These are phyloP conservation scores for Polymixis lichenea DNA, from an alignment of 2,888 invertebrate genomes.

Conservation along the genomic window DNA sequence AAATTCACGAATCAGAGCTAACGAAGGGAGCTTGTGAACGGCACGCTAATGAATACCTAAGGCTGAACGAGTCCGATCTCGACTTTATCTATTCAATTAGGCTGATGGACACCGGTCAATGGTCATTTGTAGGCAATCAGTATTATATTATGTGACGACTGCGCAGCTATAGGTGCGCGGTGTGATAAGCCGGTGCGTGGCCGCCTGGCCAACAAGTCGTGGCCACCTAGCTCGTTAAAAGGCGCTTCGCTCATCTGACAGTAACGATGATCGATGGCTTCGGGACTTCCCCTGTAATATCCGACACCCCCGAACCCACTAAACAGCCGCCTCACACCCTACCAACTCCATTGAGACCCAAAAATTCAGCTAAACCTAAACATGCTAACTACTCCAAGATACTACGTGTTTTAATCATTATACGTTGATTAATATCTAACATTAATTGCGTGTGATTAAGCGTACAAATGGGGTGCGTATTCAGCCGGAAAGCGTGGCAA, in stretches of 20 bases:
- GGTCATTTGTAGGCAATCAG: constrained; percentile 55
- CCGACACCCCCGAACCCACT: constrained; percentile 74
- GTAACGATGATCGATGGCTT: constrained; percentile 86
- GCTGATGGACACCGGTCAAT: constrained; percentile 59
- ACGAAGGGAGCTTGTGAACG: constrained; percentile 47
- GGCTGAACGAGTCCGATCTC: constrained; percentile 47
- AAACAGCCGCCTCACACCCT: constrained; percentile 60
- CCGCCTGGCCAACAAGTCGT: constrained; percentile 67
- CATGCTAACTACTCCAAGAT: constrained; percentile 34
- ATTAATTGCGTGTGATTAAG: constrained; percentile 55
- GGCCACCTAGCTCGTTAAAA: constrained; percentile 82
- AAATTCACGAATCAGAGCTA: constrained; percentile 50
- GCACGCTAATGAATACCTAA: constrained; percentile 49
- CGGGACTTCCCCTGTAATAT: constrained; percentile 85
- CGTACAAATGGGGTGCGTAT: constrained; percentile 48
- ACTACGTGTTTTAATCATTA: constrained; percentile 40
- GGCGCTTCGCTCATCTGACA: constrained; percentile 83
- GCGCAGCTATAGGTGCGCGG: constrained; percentile 37
- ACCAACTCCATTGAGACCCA: constrained; percentile 54
- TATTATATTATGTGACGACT: constrained; percentile 52
- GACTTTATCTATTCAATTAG: constrained; percentile 64
- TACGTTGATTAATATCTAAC: constrained; percentile 54
- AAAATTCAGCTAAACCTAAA: constrained; percentile 54
- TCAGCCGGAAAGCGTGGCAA: constrained; percentile 38
- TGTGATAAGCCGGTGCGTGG: constrained; percentile 54